phyloP scores from a whole-genome alignment of 2,888 invertebrate species.

The Eupithecia tripunctaria region DNA sequence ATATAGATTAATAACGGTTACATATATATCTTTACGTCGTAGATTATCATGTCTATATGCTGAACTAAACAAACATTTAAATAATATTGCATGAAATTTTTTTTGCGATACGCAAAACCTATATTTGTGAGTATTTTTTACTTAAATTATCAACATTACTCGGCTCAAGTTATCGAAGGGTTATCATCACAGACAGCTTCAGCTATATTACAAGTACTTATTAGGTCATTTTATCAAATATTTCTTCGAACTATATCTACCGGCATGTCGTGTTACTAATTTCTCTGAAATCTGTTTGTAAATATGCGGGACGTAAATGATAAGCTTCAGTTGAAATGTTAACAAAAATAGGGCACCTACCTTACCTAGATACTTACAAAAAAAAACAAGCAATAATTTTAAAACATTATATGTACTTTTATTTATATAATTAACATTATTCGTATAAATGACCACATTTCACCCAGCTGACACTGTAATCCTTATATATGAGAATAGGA shows the following conservation, averaged over 20 bases:
- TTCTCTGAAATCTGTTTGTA: not conserved
- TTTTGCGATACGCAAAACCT: not conserved
- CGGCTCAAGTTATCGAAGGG: conserved; percentile 39
- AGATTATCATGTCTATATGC: not conserved
- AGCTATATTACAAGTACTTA: not conserved
- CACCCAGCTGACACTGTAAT: conserved; percentile 18
- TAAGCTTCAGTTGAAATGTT: not conserved
- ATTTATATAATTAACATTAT: too few relatives aligned
- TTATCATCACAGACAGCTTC: conserved; percentile 30
- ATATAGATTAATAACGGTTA: conserved; percentile 41
- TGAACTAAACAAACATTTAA: not conserved
- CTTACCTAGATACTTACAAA: not conserved
- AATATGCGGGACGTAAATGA: not conserved
- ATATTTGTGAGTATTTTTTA: not conserved
- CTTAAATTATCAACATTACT: not conserved
- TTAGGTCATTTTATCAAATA: conserved; percentile 14
- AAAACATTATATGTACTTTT: too few relatives aligned
- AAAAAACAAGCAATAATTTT: not conserved
- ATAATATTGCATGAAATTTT: not conserved
- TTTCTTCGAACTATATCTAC: not conserved
- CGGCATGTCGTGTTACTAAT: not conserved
- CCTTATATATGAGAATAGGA: conserved; percentile 33
- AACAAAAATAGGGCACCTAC: not conserved
- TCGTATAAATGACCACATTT: not conserved
- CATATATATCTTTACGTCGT: not conserved